Conservation (phyloP, 2,113 vertebrate genomes). For the Perognathus longimembris region DNA sequence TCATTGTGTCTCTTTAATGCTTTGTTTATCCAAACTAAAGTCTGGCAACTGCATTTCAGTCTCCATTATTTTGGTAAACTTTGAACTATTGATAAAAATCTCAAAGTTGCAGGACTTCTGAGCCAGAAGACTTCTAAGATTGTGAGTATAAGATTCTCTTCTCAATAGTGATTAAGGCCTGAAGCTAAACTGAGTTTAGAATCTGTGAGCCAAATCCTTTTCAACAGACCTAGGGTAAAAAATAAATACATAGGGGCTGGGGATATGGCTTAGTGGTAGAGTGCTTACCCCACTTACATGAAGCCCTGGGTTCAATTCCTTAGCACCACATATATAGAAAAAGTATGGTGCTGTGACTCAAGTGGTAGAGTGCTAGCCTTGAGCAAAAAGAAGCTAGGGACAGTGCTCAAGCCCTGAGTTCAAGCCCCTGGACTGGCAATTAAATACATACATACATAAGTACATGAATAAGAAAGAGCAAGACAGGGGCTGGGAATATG, state of each 20-base stretch:
- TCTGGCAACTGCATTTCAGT: background rate
- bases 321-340: no score
- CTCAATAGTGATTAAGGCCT: slow-evolving; percentile 53
- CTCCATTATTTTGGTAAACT: slow-evolving; percentile 36
- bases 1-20: slow-evolving; percentile 14
- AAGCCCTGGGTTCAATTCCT: no score
- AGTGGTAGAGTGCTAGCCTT: no score
- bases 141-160: slow-evolving; percentile 59
- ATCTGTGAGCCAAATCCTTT: slow-evolving; percentile 66
- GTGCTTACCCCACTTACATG: no score
- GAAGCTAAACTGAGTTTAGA: slow-evolving; percentile 67
- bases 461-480: slow-evolving; percentile 25
- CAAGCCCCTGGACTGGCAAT: no score
- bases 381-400: no score
- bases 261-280: no score
- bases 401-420: no score
- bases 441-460: slow-evolving; percentile 51
- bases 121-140: slow-evolving; percentile 46
- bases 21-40: slow-evolving; percentile 27
- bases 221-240: slow-evolving; percentile 49
- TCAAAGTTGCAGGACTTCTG: slow-evolving; percentile 11
- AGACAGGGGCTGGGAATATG: no score
- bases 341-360: no score
- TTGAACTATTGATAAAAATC: slow-evolving; percentile 37
- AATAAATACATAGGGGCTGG: slow-evolving; percentile 35